phyloP scores from a whole-genome alignment of 92 coral and sea anemone species.

The Epizoanthus rinbou region DNA sequence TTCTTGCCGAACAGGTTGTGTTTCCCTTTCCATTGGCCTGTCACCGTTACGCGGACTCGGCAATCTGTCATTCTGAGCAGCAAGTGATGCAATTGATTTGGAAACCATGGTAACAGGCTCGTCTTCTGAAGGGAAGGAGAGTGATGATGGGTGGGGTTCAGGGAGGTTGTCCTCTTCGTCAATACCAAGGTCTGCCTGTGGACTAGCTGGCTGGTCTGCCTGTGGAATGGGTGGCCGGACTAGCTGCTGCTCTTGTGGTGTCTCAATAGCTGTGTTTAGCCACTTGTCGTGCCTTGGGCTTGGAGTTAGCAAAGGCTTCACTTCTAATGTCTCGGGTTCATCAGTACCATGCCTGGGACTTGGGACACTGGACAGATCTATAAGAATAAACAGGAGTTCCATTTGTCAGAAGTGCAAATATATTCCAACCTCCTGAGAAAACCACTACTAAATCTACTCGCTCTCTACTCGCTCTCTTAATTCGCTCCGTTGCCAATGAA shows the following conservation, averaged over 20 bases:
- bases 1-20: constrained; percentile 24
- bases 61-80: constrained; percentile 37
- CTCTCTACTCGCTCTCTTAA: no score
- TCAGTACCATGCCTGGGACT: constrained; percentile 59
- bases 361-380: constrained; percentile 81
- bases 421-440: no score
- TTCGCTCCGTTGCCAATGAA: no score
- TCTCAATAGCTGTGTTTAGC: background rate
- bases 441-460: no score
- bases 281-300: background rate
- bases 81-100: constrained; percentile 79
- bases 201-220: constrained; percentile 47
- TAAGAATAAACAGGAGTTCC: background rate
- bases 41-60: background rate
- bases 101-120: constrained; percentile 95
- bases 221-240: constrained; percentile 27
- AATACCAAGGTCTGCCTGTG: constrained; percentile 42
- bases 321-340: constrained; percentile 74
- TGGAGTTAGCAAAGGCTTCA: constrained; percentile 48
- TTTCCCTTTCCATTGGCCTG: background rate
- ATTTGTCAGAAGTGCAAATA: background rate
- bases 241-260: background rate
- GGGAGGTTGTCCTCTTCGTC: constrained; percentile 38
- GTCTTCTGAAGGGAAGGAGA: constrained; percentile 82
- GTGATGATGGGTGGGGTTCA: constrained; percentile 68